Percentiles rank a stretch among this genome's conserved stretches.
Conservation (phyloP, 1,140 invertebrate species). For the Bombus vancouverensis region DNA sequence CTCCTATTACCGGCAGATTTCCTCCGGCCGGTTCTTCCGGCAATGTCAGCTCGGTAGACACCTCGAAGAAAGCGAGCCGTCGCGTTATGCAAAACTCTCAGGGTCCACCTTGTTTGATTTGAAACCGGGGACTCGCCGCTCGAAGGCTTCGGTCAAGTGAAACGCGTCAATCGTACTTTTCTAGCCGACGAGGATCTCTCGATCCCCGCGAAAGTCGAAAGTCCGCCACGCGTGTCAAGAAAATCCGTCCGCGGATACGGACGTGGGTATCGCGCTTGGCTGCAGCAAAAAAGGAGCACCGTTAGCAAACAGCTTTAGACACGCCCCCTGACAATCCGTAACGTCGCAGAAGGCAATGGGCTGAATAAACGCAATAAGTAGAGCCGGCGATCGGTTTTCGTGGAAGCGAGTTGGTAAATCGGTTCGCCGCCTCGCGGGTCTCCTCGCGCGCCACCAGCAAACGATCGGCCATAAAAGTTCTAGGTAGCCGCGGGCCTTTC, state of each 20-base stretch:
- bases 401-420: conserved; percentile 55
- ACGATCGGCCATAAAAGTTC: conserved; percentile 66
- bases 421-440: conserved; percentile 33
- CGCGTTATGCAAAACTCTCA: conserved; percentile 30
- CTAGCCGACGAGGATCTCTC: not conserved
- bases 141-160: conserved; percentile 4
- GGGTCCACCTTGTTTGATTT: conserved; percentile 24
- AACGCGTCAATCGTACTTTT: conserved; percentile 35
- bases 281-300: conserved; percentile 23
- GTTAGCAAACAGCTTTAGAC: conserved; percentile 19
- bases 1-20: not conserved
- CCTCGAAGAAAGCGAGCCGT: conserved; percentile 9
- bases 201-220: conserved; percentile 32
- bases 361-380: conserved; percentile 51
- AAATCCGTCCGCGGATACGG: conserved; percentile 4
- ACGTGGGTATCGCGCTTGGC: not conserved
- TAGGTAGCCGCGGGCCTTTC: conserved; percentile 59
- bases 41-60: not conserved
- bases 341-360: conserved; percentile 44
- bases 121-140: not conserved
- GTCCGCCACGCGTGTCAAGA: not conserved
- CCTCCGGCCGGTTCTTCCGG: not conserved
- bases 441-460: conserved; percentile 22
- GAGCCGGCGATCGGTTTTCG: conserved; percentile 55
- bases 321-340: conserved; percentile 32